These are phyloP conservation scores for Coelogynopora nodosa DNA, from an alignment of 2,888 invertebrate genomes.

Conservation along the genomic window DNA sequence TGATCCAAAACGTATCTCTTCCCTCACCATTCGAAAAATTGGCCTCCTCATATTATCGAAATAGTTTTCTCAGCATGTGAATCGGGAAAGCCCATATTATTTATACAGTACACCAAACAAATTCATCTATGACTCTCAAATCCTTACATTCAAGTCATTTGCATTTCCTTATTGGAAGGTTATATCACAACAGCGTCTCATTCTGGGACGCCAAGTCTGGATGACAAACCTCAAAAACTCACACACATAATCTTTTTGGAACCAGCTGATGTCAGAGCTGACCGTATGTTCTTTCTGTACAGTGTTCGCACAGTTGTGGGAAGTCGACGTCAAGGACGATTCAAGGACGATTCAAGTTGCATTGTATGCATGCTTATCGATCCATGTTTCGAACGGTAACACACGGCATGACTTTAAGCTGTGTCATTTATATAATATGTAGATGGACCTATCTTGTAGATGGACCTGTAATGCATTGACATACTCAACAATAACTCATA, in stretches of 20 bases:
- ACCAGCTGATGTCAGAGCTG: neutral
- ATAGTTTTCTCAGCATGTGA: constrained; percentile 27
- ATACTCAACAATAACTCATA: neutral
- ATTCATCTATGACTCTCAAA: neutral
- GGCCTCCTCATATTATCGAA: neutral
- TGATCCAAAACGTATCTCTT: neutral
- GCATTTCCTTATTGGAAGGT: constrained; percentile 3
- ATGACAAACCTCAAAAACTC: constrained; percentile 17
- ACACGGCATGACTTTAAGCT: constrained; percentile 17
- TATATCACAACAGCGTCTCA: constrained; percentile 11
- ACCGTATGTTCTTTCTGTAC: constrained; percentile 14
- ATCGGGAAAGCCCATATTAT: neutral
- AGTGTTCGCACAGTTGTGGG: neutral
- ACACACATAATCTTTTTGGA: neutral
- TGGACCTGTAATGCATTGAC: neutral
- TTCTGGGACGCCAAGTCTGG: neutral
- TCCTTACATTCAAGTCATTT: neutral
- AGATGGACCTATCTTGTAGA: neutral
- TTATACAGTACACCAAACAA: neutral
- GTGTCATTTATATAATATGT: neutral
- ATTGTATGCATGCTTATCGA: neutral
- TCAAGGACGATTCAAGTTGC: neutral
- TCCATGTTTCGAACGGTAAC: constrained; percentile 32
- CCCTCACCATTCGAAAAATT: constrained; percentile 20
- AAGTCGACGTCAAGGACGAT: neutral